Base-by-base conservation (phyloP, 2,797 vertebrate genomes). In the Centroberyx gerrardi region DNA sequence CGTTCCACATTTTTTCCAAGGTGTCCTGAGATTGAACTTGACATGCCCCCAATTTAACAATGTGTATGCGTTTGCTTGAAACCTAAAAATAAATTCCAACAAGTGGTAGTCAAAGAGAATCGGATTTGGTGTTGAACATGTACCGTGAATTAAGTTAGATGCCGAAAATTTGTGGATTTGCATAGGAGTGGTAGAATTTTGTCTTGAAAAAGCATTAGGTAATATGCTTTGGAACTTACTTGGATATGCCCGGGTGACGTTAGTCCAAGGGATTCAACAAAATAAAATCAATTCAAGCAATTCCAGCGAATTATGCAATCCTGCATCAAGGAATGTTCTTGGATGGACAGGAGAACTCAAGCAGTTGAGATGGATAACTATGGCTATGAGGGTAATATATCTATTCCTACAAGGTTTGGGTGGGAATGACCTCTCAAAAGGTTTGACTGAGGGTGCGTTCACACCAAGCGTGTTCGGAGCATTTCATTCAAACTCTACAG, bases 351-450 rank as follows among this genome's bases (percentile, higher is more conserved):
- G 44, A 46, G 44, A 46, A 46, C 44, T 46, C 12, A 15, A 15
- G 44, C 15, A 13, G 15, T 3, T 46, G 29, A 31, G 59, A 61
- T 33, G 27, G 52, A 18, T 71, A 27, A 60, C 69, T 85, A 88
- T 86, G 78, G 85, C 85, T 83, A 40, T 80, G 28, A 70, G 59
- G 33, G 74, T 77, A 76, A 66, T 36, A 38, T 70, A 81, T 82
- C 82, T 88, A 71, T 70, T 64, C 36, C 46, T 76, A 53, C 17
- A 40, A 18, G 55, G 67, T 58, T 51, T 51, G 65, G 62, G 33
- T 33, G 46, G 18, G 66, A 62, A 52, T 17, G 2, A 10, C 15
- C 17, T 29, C 4, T 13, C 51, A 68, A 68, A 53, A 36, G 4
- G 53, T 62, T 60, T n/a, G 15, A 60, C 17, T 64, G 22, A 14